phyloP scores from a whole-genome alignment of 1,140 invertebrate genomes.

The Orius insidiosus region DNA sequence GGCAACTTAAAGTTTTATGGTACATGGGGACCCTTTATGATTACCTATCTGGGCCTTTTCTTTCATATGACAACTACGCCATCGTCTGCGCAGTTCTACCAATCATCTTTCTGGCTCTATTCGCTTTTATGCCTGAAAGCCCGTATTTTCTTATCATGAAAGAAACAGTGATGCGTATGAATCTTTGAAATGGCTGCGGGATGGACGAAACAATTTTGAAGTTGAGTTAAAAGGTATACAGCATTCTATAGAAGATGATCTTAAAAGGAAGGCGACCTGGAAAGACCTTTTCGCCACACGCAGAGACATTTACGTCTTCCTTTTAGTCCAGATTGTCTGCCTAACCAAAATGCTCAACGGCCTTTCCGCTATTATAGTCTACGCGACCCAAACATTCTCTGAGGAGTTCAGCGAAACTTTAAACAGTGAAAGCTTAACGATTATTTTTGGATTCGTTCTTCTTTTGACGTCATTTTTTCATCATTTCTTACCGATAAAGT shows the following conservation, averaged over 20 bases:
- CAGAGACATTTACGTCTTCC: neutral
- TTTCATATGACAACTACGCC: slow-evolving; percentile 7
- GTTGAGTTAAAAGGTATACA: slow-evolving; percentile 12
- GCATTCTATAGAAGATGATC: slow-evolving; percentile 8
- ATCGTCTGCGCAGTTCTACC: slow-evolving; percentile 9
- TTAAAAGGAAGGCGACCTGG: slow-evolving; percentile 4
- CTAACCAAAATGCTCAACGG: slow-evolving; percentile 10
- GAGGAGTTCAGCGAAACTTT: slow-evolving; percentile 25
- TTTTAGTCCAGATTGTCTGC: slow-evolving; percentile 4
- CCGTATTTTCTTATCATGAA: slow-evolving; percentile 17
- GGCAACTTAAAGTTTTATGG: slow-evolving; percentile 3
- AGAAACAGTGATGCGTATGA: slow-evolving; percentile 11
- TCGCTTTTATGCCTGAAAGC: slow-evolving; percentile 29
- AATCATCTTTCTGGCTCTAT: slow-evolving; percentile 20
- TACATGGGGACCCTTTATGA: slow-evolving; percentile 29
- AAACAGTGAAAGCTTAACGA: slow-evolving; percentile 12
- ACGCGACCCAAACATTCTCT: slow-evolving; percentile 29
- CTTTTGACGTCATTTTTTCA: slow-evolving; percentile 19
- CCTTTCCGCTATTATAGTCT: slow-evolving; percentile 5
- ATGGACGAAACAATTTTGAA: slow-evolving; percentile 6
- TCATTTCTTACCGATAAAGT: slow-evolving; percentile 23
- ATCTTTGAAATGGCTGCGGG: slow-evolving; percentile 14
- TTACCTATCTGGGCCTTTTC: slow-evolving; percentile 36
- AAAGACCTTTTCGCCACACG: slow-evolving; percentile 6
- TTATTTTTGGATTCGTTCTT: slow-evolving; percentile 24